A percentile compares a stretch with the other conserved stretches of the same genome.
These are phyloP conservation scores for Labeo rohita DNA, from an alignment of 2,113 vertebrate genomes.

Conservation along the genomic window DNA sequence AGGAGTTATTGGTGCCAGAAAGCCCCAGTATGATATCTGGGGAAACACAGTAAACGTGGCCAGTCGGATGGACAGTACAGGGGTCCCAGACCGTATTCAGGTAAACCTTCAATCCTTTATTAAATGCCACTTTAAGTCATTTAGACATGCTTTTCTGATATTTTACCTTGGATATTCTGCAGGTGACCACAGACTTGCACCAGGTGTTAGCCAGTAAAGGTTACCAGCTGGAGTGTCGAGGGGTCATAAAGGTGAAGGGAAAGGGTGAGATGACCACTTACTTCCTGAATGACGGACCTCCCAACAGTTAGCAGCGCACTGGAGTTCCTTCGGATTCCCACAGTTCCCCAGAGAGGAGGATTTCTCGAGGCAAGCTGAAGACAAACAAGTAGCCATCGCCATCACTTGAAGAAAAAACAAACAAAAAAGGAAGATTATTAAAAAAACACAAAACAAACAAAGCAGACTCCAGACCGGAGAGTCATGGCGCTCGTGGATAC, in stretches of 20 bases:
- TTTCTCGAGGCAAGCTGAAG: conserved; percentile 63
- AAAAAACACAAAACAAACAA: conserved; percentile 53
- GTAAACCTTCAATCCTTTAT: conserved; percentile 65
- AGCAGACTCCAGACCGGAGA: conserved; percentile 62
- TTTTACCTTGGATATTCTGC: neutral
- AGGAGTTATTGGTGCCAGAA: conserved; percentile 91
- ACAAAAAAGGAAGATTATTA: conserved; percentile 53
- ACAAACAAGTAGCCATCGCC: conserved; percentile 66
- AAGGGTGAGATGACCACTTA: conserved; percentile 99
- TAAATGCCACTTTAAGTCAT: neutral
- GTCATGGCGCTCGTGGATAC: conserved; percentile 63
- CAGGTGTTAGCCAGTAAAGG: conserved; percentile 90
- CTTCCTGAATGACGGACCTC: conserved; percentile 90
- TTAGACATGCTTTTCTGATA: neutral
- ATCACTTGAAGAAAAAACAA: conserved; percentile 69
- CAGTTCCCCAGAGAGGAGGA: conserved; percentile 59
- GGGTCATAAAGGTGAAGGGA: conserved; percentile 94
- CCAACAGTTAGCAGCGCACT: conserved; percentile 83
- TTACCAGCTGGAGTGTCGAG: conserved; percentile 90
- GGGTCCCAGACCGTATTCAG: conserved; percentile 92
- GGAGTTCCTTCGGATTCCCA: conserved; percentile 41
- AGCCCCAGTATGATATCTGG: conserved; percentile 96
- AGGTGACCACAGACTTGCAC: conserved; percentile 94
- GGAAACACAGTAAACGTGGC: conserved; percentile 97
- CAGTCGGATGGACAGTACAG: conserved; percentile 96